phyloP scores from a whole-genome alignment of 2,797 vertebrate species.

The Pangasius krempfi region DNA sequence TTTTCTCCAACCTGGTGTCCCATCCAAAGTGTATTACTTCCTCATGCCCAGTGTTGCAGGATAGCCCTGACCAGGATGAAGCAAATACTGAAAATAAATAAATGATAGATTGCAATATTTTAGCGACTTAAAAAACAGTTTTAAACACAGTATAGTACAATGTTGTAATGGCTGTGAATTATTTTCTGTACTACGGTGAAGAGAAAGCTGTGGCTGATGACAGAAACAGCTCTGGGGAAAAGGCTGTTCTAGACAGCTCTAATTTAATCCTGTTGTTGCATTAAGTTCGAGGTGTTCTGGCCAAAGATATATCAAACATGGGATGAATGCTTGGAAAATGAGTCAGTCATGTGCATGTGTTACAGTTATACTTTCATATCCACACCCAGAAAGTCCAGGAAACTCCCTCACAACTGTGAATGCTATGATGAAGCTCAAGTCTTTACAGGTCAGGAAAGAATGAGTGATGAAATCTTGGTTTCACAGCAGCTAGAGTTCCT shows the following conservation, averaged over 20 bases:
- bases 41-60: background rate
- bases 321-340: slow-evolving; percentile 26
- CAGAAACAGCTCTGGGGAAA: background rate
- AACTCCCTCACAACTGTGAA: slow-evolving; percentile 20
- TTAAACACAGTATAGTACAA: background rate
- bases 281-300: background rate
- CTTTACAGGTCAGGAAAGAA: slow-evolving; percentile 47
- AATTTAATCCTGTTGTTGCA: slow-evolving; percentile 11
- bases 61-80: background rate
- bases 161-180: background rate
- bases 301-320: slow-evolving; percentile 28
- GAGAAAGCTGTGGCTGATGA: background rate
- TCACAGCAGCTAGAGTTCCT: slow-evolving; percentile 43
- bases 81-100: background rate
- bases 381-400: slow-evolving; percentile 46
- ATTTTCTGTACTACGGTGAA: background rate
- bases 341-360: slow-evolving; percentile 40
- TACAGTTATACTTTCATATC: slow-evolving; percentile 41
- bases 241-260: background rate
- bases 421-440: slow-evolving; percentile 43
- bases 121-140: background rate
- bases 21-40: background rate
- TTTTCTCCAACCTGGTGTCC: background rate
- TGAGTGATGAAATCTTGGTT: slow-evolving; percentile 41
- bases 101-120: background rate